Conservation (phyloP, 1,140 invertebrate genomes). For the Drosophila navojoa region DNA sequence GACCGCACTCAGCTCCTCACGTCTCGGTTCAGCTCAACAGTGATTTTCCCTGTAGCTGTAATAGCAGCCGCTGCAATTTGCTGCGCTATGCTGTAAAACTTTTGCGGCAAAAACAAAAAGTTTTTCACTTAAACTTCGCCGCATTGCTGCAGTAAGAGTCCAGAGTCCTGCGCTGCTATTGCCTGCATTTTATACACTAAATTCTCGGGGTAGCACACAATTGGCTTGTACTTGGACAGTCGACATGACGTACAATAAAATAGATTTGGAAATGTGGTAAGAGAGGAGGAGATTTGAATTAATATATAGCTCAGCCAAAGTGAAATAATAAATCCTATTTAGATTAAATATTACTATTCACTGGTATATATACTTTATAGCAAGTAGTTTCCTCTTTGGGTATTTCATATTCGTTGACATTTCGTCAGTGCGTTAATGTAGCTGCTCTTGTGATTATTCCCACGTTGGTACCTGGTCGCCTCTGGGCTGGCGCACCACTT, state of each 20-base stretch:
- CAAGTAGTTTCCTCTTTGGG: slow-evolving; percentile 15
- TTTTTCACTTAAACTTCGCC: slow-evolving; percentile 80
- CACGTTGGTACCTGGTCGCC: slow-evolving; percentile 55
- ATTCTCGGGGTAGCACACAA: background rate
- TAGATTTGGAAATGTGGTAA: background rate
- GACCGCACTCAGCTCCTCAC: slow-evolving; percentile 18
- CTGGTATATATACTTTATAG: no score
- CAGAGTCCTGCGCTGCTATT: slow-evolving; percentile 40
- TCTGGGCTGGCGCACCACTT: slow-evolving; percentile 53
- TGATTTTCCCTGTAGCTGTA: slow-evolving; percentile 71
- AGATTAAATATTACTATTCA: no score
- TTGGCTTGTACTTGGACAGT: background rate
- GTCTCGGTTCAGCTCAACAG: slow-evolving; percentile 11
- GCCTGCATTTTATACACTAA: slow-evolving; percentile 20
- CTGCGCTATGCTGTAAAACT: slow-evolving; percentile 69
- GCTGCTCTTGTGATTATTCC: slow-evolving; percentile 65
- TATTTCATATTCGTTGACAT: slow-evolving; percentile 41
- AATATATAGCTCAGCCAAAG: no score
- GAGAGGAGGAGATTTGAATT: no score
- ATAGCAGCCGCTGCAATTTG: slow-evolving; percentile 79
- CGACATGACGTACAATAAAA: background rate
- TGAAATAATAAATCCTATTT: no score
- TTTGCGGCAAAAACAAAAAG: slow-evolving; percentile 72
- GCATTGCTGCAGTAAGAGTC: slow-evolving; percentile 67
- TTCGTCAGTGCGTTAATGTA: slow-evolving; percentile 23